Evolutionary conservation across 2,888 invertebrate genomes (phyloP).

Genomic region (Norana najaformis): DNA sequence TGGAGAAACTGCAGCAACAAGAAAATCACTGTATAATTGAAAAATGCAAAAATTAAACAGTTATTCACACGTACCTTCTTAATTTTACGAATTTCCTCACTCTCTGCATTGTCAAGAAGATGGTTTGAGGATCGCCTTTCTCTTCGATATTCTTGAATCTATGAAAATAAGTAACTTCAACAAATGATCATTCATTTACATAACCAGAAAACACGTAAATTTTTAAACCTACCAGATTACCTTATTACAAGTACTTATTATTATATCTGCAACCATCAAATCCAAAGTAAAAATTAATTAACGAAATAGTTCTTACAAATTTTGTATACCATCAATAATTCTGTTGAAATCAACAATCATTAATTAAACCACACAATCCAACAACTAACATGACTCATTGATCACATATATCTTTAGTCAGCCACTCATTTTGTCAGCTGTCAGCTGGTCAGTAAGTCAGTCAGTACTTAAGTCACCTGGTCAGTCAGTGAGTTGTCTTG

Average conservation of each 20-base stretch:
- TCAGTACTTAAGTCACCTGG: too few relatives aligned
- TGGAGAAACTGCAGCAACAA: too few relatives aligned
- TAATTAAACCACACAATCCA: too few relatives aligned
- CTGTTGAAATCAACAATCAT: too few relatives aligned
- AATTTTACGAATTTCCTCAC: slow-evolving; percentile 21
- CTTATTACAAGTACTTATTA: background rate
- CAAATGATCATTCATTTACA: background rate
- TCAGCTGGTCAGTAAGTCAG: too few relatives aligned
- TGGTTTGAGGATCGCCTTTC: background rate
- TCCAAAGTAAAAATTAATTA: background rate
- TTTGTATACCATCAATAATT: too few relatives aligned
- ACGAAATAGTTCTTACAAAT: background rate
- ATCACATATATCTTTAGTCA: too few relatives aligned
- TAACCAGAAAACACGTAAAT: background rate
- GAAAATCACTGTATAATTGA: too few relatives aligned
- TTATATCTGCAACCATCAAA: background rate
- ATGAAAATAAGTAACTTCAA: background rate
- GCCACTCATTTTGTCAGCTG: too few relatives aligned
- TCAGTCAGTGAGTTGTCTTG: too few relatives aligned
- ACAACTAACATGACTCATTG: too few relatives aligned
- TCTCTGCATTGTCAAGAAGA: background rate
- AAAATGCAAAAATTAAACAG: background rate
- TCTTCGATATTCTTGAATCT: slow-evolving; percentile 15
- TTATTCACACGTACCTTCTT: background rate
- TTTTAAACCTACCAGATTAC: background rate